Base-by-base conservation (phyloP, 2,888 invertebrate species). In the Drepanosiphum platanoidis region DNA sequence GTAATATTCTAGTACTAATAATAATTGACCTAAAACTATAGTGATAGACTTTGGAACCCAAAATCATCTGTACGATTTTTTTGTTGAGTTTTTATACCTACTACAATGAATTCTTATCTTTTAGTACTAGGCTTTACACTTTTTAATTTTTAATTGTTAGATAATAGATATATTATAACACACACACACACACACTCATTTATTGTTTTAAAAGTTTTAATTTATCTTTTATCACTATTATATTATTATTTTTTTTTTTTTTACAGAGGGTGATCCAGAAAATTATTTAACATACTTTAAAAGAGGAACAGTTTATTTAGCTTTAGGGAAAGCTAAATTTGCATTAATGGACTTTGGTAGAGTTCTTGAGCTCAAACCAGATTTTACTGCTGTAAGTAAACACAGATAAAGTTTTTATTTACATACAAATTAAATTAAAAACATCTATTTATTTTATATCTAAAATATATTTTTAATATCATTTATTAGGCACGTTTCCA, bases 261-360 rank as follows among this genome's bases (percentile, higher is more conserved):
- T 91, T 91, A 5, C 91, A 98, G 98, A 99, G 92, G 96, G 96
- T 22, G 99, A 99, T 91, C 96, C 98, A 64, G 93, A 92, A 87
- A 98, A 99, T 91, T 99, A 98, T 91, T 92, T 99, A 90, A 97
- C 97, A 80, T 96, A 96, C 89, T 99, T 96, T 90, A 96, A 97
- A 90, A 92, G 99, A 88, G 99, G 97, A 71, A 98, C 98, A 0
- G 97, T 98, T 0, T 98, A 96, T 90, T 92, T 99, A 89, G 99
- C 98, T 13, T 91, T 99, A 88, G 98, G 98, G 75, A 98, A 97
- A 91, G 95, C 98, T 0, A 96, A 96, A 89, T 95, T 97, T 89
- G 99, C 99, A 0, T 91, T 99, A 58, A 94, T 95, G 88, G 99
- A 99, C 91, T 94, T 99, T 88, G 95, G 96, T 88, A 94, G 93